Evolutionary conservation across 2,113 vertebrate species (phyloP).

Genomic region (Amphiprion percula): DNA sequence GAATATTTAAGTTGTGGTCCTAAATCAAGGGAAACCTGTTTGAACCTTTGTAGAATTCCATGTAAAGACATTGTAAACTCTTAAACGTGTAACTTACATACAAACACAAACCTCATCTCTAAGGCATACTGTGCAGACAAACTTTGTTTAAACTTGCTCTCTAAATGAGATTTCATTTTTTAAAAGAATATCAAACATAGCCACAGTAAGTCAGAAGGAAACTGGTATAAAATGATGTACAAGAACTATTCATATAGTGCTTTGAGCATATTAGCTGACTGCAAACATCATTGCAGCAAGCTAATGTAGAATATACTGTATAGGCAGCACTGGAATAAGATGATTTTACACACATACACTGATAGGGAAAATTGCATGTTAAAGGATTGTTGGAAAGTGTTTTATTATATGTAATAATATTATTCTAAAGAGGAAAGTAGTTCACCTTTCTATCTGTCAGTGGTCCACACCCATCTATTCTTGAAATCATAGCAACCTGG

Average conservation of each 20-base stretch:
- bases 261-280: too few relatives aligned
- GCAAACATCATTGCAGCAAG: neutral
- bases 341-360: neutral
- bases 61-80: neutral
- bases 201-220: too few relatives aligned
- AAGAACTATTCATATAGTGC: too few relatives aligned
- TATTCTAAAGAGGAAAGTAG: constrained; percentile 39
- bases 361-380: neutral
- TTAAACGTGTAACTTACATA: too few relatives aligned
- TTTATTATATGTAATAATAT: constrained; percentile 25
- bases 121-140: too few relatives aligned
- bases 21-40: constrained; percentile 21
- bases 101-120: too few relatives aligned
- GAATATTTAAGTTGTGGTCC: neutral
- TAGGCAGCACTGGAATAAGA: constrained; percentile 3
- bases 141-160: too few relatives aligned
- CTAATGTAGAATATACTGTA: constrained; percentile 3
- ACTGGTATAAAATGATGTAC: too few relatives aligned
- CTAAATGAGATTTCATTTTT: too few relatives aligned
- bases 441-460: constrained; percentile 42
- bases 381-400: constrained; percentile 23
- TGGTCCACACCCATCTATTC: constrained; percentile 48
- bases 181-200: too few relatives aligned
- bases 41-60: neutral
- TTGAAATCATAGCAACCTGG: constrained; percentile 64